phyloP scores from a whole-genome alignment of 2,113 vertebrate species.

The cattle (Bos taurus) region DNA sequence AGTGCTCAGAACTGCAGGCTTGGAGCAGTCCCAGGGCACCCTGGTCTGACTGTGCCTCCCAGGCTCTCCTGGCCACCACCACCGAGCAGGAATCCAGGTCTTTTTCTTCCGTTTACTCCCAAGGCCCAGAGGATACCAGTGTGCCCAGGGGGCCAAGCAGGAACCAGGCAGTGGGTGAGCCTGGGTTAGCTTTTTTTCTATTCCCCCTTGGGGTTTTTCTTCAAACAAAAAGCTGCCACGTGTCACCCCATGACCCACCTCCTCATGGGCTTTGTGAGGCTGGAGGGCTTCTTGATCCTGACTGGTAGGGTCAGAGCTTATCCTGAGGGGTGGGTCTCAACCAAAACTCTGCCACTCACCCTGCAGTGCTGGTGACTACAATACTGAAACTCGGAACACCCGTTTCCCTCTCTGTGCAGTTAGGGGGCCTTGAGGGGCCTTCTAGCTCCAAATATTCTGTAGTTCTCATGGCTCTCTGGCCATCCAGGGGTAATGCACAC shows the following conservation, averaged over 20 bases:
- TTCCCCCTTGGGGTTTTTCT: neutral
- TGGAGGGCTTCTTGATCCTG: neutral
- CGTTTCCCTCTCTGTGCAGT: neutral
- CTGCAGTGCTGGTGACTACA: accelerated
- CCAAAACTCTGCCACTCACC: neutral
- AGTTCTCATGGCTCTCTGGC: neutral
- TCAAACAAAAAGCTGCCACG: neutral
- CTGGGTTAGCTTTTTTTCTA: accelerated
- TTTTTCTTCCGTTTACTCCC: neutral
- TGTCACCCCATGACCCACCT: neutral
- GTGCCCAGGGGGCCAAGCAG: neutral
- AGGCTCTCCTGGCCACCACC: neutral
- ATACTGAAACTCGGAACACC: neutral
- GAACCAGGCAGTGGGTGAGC: too few species aligned
- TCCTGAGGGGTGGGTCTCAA: neutral
- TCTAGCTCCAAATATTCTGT: neutral
- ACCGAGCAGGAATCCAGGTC: neutral
- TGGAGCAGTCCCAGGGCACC: accelerated
- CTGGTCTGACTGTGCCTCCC: neutral
- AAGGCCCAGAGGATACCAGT: neutral
- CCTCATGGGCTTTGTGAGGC: neutral
- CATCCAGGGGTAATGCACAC: neutral
- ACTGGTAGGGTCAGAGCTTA: neutral
- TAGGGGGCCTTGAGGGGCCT: neutral
- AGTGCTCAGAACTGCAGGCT: neutral